Percentiles rank a stretch among this genome's conserved stretches.
Evolutionary conservation across 1,140 invertebrate genomes (phyloP).

Genomic region (Lepidurus apus): DNA sequence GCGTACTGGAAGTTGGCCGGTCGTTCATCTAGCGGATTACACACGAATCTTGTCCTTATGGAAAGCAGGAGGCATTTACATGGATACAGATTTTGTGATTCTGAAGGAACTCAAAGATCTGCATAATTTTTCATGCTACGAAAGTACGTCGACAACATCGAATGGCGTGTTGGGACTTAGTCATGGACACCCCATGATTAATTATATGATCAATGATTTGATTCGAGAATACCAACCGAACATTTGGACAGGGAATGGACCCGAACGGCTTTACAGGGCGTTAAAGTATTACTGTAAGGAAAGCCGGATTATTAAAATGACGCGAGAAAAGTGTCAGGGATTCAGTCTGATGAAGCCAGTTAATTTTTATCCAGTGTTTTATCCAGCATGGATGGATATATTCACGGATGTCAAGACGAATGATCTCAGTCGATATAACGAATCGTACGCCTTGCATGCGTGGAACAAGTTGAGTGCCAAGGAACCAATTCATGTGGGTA

Average conservation of each 20-base stretch:
- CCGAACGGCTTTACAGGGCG: not conserved
- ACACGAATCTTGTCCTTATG: conserved; percentile 64
- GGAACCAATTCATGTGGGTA: conserved; percentile 1
- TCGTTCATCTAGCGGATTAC: conserved; percentile 61
- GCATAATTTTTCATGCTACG: conserved; percentile 23
- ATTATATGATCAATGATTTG: conserved; percentile 4
- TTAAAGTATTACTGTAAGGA: not conserved
- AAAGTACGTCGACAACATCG: not conserved
- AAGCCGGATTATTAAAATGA: not conserved
- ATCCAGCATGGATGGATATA: not conserved
- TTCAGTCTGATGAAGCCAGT: conserved; percentile 8
- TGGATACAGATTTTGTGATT: conserved; percentile 70
- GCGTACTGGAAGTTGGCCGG: conserved; percentile 50
- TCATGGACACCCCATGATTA: not conserved
- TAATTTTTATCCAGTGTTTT: conserved; percentile 25
- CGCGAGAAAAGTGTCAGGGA: not conserved
- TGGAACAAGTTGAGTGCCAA: conserved; percentile 30
- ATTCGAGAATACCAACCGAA: not conserved
- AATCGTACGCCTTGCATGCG: conserved; percentile 14
- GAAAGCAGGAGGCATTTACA: conserved; percentile 70
- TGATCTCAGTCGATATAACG: not conserved
- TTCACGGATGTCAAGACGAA: not conserved
- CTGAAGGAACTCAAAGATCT: conserved; percentile 43
- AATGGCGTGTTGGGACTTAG: conserved; percentile 26
- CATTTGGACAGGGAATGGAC: conserved; percentile 24